A percentile compares a stretch with the other conserved stretches of the same genome.
Evolutionary conservation across 2,113 vertebrate species (phyloP).

Genomic region (Microtus montanus): DNA sequence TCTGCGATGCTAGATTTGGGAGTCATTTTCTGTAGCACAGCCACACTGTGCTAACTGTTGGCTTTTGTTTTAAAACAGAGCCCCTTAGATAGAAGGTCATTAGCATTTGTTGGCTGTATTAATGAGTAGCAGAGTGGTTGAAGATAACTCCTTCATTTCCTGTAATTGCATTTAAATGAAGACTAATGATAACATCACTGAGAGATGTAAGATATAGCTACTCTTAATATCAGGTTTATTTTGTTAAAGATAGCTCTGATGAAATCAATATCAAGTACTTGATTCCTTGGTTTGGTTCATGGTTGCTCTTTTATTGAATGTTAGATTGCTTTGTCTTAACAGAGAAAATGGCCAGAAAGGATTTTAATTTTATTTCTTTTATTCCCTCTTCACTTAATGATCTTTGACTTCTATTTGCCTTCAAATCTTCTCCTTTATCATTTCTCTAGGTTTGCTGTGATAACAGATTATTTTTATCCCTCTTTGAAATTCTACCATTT

Average conservation of each 20-base stretch:
- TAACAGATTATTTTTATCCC: constrained; percentile 66
- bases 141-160: neutral
- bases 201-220: neutral
- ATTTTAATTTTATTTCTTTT: neutral
- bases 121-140: neutral
- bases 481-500: constrained; percentile 65
- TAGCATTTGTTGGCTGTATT: neutral
- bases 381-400: constrained; percentile 21
- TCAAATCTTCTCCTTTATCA: neutral
- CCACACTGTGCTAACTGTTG: neutral
- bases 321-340: constrained; percentile 11
- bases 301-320: neutral
- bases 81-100: neutral
- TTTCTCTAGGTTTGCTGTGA: constrained; percentile 28
- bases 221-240: constrained; percentile 2
- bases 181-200: neutral
- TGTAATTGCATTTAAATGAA: constrained; percentile 32
- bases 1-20: neutral
- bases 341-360: neutral
- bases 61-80: neutral
- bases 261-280: neutral
- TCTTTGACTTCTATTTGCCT: neutral
- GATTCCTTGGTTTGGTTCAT: neutral
- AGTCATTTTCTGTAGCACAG: neutral
- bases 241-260: neutral